Conservation (phyloP, 2,113 vertebrate species). For the Rhinopomastus cyanomelas region DNA sequence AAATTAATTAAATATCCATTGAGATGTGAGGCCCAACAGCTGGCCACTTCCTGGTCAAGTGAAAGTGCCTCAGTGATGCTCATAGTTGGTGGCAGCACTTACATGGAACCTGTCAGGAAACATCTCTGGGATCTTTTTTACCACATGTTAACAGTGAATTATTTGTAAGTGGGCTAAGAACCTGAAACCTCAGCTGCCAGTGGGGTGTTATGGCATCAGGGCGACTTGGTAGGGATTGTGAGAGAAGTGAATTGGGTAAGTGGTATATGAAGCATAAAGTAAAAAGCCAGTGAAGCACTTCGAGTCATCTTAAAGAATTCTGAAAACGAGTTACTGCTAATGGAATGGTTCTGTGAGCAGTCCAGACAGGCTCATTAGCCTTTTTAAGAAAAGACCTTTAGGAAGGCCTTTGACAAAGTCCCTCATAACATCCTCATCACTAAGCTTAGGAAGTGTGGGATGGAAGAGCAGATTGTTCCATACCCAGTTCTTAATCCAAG, state of each 20-base stretch:
- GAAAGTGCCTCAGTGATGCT: neutral
- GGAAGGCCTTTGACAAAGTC: neutral
- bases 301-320: neutral
- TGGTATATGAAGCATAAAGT: neutral
- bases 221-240: neutral
- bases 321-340: neutral
- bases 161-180: conserved; percentile 17
- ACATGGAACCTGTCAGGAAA: neutral
- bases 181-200: neutral
- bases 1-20: neutral
- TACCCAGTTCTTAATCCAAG: too few relatives aligned
- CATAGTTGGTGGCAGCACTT: neutral
- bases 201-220: neutral
- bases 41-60: neutral
- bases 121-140: neutral
- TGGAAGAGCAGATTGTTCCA: too few relatives aligned
- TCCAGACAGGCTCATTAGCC: neutral
- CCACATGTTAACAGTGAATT: conserved; percentile 22
- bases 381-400: neutral
- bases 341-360: neutral
- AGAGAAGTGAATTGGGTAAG: neutral
- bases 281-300: conserved; percentile 5
- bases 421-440: too few relatives aligned
- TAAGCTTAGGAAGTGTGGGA: too few relatives aligned
- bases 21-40: neutral